Percentiles rank a stretch among this genome's conserved stretches.
These are phyloP conservation scores for Drosophila obscura DNA, from an alignment of 1,140 invertebrate genomes.

Conservation along the genomic window DNA sequence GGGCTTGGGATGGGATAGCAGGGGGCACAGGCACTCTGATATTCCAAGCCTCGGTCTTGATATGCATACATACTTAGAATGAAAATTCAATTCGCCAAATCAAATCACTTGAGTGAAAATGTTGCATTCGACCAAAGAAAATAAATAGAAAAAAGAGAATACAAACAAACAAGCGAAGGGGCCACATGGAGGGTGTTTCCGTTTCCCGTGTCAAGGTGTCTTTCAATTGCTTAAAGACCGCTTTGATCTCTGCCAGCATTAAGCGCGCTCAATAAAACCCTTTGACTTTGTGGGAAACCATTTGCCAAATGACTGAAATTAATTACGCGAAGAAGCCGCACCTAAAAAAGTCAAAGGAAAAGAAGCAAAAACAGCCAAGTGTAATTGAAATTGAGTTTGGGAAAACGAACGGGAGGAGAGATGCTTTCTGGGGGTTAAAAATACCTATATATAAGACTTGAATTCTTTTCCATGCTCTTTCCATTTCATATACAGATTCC, in stretches of 20 bases:
- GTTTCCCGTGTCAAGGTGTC: conserved; percentile 33
- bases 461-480: no score
- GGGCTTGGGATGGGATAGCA: no score
- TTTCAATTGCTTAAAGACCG: conserved; percentile 51
- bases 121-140: conserved; percentile 45
- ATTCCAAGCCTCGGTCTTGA: conserved; percentile 39
- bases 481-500: no score
- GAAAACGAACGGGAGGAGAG: neutral
- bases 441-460: no score
- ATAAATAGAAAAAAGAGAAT: conserved; percentile 54
- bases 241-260: conserved; percentile 75
- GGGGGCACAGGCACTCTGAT: neutral
- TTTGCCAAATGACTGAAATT: conserved; percentile 77
- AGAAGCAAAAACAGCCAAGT: conserved; percentile 5
- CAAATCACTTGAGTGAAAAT: conserved; percentile 81
- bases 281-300: conserved; percentile 67
- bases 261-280: conserved; percentile 76
- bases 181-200: neutral
- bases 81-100: conserved; percentile 79
- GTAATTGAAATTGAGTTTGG: conserved; percentile 35
- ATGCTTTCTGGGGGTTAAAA: neutral
- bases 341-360: conserved; percentile 31
- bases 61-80: conserved; percentile 73
- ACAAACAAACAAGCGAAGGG: conserved; percentile 41
- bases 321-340: conserved; percentile 76